A percentile compares a stretch with the other conserved stretches of the same genome.
phyloP scores from a whole-genome alignment of 2,113 vertebrate species.

The Brachirus orientalis region DNA sequence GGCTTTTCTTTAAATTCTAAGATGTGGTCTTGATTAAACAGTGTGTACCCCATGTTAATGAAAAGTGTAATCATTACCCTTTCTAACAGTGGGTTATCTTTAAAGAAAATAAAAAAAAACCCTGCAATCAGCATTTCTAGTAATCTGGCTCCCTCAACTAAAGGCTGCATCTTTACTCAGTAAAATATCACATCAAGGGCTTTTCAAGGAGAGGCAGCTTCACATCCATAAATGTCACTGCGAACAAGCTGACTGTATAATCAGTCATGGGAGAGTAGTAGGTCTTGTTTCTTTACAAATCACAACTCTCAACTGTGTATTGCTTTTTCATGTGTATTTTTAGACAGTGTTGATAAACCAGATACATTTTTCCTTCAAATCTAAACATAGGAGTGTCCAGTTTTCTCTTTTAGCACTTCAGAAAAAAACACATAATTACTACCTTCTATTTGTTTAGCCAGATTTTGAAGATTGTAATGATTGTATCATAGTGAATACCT shows the following conservation, averaged over 20 bases:
- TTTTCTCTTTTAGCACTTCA: conserved; percentile 7
- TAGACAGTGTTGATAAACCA: background rate
- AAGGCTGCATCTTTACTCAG: conserved; percentile 15
- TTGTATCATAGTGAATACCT: background rate
- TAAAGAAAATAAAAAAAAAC: background rate
- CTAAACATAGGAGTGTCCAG: background rate
- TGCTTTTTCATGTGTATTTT: background rate
- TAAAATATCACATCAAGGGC: conserved; percentile 14
- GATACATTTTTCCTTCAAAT: conserved; percentile 10
- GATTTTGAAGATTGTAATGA: background rate
- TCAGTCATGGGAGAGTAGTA: background rate
- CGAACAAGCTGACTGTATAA: background rate
- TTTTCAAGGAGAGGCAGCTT: conserved; percentile 1
- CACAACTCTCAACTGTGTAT: background rate
- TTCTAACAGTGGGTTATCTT: conserved; percentile 15
- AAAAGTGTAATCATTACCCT: conserved; percentile 8
- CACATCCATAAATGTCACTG: conserved; percentile 23
- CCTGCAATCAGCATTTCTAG: background rate
- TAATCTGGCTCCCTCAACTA: background rate
- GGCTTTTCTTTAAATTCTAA: conserved; percentile 16
- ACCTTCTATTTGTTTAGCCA: background rate
- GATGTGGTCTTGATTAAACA: conserved; percentile 27
- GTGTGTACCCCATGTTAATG: conserved; percentile 14
- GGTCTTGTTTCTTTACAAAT: no score
- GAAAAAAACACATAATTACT: no score